Evolutionary conservation across 1,140 invertebrate genomes (phyloP).

Genomic region (Drosophila quadrilineata): DNA sequence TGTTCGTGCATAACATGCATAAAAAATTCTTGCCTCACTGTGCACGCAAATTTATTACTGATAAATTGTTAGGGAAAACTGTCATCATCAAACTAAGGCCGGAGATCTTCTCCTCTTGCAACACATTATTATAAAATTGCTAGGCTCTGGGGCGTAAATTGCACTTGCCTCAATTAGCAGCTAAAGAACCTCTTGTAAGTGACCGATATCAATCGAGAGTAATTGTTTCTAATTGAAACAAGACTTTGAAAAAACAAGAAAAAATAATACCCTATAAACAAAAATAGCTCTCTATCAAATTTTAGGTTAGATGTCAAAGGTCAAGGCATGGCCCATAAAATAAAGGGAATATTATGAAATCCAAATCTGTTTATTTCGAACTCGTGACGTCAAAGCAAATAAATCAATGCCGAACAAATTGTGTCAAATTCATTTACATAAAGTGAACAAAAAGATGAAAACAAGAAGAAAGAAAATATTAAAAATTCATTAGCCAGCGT

Average conservation of each 20-base stretch:
- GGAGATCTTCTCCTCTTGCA: slow-evolving; percentile 5
- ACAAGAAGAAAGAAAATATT: slow-evolving; percentile 40
- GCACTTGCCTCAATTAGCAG: slow-evolving; percentile 65
- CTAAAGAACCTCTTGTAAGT: slow-evolving; percentile 27
- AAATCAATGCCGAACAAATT: slow-evolving; percentile 18
- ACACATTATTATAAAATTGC: slow-evolving; percentile 43
- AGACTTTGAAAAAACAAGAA: no score
- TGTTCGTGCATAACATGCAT: slow-evolving; percentile 22
- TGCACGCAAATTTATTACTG: slow-evolving; percentile 66
- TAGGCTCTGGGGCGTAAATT: slow-evolving; percentile 49
- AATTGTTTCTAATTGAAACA: slow-evolving; percentile 69
- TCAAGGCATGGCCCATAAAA: no score
- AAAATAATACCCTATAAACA: no score
- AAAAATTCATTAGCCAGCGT: slow-evolving; percentile 64
- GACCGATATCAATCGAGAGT: slow-evolving; percentile 62
- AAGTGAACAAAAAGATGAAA: slow-evolving; percentile 5
- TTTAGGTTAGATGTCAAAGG: no score
- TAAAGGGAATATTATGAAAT: no score
- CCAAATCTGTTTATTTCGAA: background rate
- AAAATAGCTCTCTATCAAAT: no score
- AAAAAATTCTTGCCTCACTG: slow-evolving; percentile 15
- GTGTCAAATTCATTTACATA: slow-evolving; percentile 69
- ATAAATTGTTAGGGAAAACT: slow-evolving; percentile 51
- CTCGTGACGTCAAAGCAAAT: slow-evolving; percentile 4
- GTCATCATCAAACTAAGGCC: background rate